Percentiles rank a stretch among this genome's conserved stretches.
Evolutionary conservation across 1,140 invertebrate genomes (phyloP).

Genomic region (Nilaparvata lugens): DNA sequence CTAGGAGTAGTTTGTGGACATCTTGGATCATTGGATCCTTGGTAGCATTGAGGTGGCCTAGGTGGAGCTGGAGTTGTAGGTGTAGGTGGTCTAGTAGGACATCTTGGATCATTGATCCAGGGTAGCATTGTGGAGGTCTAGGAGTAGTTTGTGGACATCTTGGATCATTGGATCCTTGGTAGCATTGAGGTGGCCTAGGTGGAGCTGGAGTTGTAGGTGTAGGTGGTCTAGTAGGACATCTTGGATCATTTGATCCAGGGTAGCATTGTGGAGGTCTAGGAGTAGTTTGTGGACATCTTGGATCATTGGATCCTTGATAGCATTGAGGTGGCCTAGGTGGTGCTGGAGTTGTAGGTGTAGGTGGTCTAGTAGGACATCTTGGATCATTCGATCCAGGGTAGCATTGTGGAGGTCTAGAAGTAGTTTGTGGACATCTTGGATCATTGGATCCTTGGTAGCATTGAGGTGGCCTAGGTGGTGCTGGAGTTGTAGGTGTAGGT

Average conservation of each 20-base stretch:
- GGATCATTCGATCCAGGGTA: slow-evolving; percentile 34
- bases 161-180: slow-evolving; percentile 14
- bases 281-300: slow-evolving; percentile 31
- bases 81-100: slow-evolving; percentile 24
- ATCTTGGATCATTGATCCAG: slow-evolving; percentile 32
- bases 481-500: slow-evolving; percentile 17
- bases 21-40: slow-evolving; percentile 38
- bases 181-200: slow-evolving; percentile 19
- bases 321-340: slow-evolving; percentile 24
- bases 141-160: slow-evolving; percentile 14
- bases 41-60: slow-evolving; percentile 29
- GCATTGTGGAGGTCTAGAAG: slow-evolving; percentile 23
- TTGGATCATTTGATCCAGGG: slow-evolving; percentile 27
- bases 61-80: slow-evolving; percentile 26
- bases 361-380: slow-evolving; percentile 30
- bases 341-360: slow-evolving; percentile 15
- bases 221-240: slow-evolving; percentile 20
- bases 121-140: slow-evolving; percentile 25
- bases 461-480: slow-evolving; percentile 19
- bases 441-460: slow-evolving; percentile 38
- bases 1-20: slow-evolving; percentile 36
- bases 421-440: slow-evolving; percentile 36
- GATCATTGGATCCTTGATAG: slow-evolving; percentile 35
- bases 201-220: slow-evolving; percentile 19
- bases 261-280: slow-evolving; percentile 25